Evolutionary conservation across 2,113 vertebrate genomes (phyloP), one percentile per base, ranked within the genome.

Genomic region (Macquaria australasica): DNA sequence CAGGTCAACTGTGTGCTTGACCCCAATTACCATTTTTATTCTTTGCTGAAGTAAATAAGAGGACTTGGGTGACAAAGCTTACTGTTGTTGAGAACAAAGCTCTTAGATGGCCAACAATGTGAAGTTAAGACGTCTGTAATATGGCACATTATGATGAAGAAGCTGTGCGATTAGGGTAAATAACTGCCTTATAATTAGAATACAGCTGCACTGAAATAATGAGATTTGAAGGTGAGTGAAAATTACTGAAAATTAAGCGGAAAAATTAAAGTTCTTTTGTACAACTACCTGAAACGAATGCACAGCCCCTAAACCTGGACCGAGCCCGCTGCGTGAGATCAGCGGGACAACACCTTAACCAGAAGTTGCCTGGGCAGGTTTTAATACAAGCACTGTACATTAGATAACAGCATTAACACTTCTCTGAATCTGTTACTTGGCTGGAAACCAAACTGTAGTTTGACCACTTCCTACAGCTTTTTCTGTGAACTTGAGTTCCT

Each of bases 1-100:
- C 60, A 76, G 85, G 81, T 91, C 85, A 87, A n/a, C 87, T 83
- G 72, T 89, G 77, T 25, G 78, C 59, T 88, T 88, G 87, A 84
- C 79, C 62, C 55, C 59, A 87, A 87, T 90, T 89, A 89, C 64
- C 20, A 70, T 39, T 58, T 55, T 51, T 37, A 84, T 69, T 76
- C n/a, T 63, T 82, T 60, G 31, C 45, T 41, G 14, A 55, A 11
- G 53, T 31, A 78, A 59, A 66, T 50, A 23, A 48, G 25, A 62
- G 53, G 18, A 21, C 14, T 31, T 53, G 45, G 41, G 59, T 77
- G 56, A 74, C 77, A 81, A 83, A 83, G 77, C 31, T 16, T 28
- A 14, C 68, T 15, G 50, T 81, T 79, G 39, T 62, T 87, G 51
- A 25, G 45, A 75, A 53, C 37, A 14, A 71, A 48, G 59, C 63